Base-by-base conservation (phyloP, 2,888 invertebrate genomes). In the Globia sparganii region DNA sequence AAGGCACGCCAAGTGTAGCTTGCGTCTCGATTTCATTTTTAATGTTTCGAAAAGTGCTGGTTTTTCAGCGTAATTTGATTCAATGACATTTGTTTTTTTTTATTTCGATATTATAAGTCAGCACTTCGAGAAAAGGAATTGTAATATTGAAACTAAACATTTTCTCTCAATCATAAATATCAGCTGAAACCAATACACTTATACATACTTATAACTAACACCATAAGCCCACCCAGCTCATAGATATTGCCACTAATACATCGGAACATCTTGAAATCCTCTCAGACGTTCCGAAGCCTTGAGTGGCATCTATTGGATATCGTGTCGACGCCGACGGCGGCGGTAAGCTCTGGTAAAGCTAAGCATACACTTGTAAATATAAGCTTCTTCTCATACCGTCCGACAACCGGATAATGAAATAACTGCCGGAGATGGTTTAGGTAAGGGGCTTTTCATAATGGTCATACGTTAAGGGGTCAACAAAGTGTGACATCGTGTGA, bases 271-370 rank as follows among this genome's bases (percentile, higher is more conserved):
- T 70, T 21, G 18, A 70, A 70, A 73, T 73, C 84, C 80, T 66
- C 80, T 65, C 4, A 66, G 25, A 53, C 37, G 31, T 1, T 31
- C 25, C 28, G 34, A 2, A 9, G 56, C 53, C 59, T 64, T 37
- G 18, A 83, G 64, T 72, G 67, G 67, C 43, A 56, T 78, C 28
- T 43, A 66, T 59, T 61, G 72, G 68, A 65, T 72, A 72, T 37
- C 62, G 25, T 18, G 46, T 46, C 43, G 81, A 78, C 84, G 46
- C 15, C n/a, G 31, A 5, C 43, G 81, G 72, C 84, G 46, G 21
- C n/a, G 31, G 9, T 81, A 66, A 70, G 74, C 69, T 37, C 18
- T 43, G 0, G 1, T 49, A 40, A 77, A 77, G 77, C 66, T 66
- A 18, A n/a, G 13, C 15, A 77, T 18, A 66, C 59, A 59, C 67